A percentile compares a stretch with the other conserved stretches of the same genome.
phyloP scores from a whole-genome alignment of 2,113 vertebrate species.

The Peromyscus leucopus region DNA sequence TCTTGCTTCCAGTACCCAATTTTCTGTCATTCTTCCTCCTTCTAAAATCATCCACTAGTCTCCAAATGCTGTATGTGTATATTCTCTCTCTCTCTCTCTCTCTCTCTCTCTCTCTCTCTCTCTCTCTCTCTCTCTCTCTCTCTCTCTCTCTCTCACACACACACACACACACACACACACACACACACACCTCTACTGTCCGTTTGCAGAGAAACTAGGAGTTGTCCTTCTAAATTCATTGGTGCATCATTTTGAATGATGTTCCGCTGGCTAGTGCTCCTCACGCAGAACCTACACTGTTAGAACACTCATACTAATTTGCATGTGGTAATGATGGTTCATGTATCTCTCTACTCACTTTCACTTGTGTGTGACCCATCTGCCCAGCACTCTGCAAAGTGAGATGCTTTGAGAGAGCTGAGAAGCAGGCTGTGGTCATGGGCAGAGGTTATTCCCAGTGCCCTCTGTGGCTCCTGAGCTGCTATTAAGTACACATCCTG shows the following conservation, averaged over 20 bases:
- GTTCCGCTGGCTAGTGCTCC: neutral
- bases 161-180: too few relatives aligned
- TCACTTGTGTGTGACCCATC: neutral
- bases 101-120: too few relatives aligned
- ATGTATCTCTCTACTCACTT: neutral
- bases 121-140: too few relatives aligned
- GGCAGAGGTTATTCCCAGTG: slow-evolving; percentile 18
- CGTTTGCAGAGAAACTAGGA: neutral
- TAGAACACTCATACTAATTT: slow-evolving; percentile 12
- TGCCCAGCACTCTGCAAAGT: neutral
- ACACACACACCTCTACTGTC: neutral
- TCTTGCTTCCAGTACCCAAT: neutral
- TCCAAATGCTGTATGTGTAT: neutral
- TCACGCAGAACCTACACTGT: neutral
- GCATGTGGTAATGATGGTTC: slow-evolving; percentile 13
- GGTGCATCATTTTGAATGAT: neutral
- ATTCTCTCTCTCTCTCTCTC: too few relatives aligned
- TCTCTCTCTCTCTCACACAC: too few relatives aligned
- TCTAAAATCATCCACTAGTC: neutral
- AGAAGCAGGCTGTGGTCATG: slow-evolving; percentile 23
- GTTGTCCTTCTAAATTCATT: neutral
- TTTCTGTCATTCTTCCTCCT: neutral
- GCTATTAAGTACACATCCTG: neutral
- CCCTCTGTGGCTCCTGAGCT: neutral
- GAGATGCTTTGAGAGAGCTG: slow-evolving; percentile 2